Conservation (phyloP, 2,888 invertebrate species). For the Chymomyza amoena region DNA sequence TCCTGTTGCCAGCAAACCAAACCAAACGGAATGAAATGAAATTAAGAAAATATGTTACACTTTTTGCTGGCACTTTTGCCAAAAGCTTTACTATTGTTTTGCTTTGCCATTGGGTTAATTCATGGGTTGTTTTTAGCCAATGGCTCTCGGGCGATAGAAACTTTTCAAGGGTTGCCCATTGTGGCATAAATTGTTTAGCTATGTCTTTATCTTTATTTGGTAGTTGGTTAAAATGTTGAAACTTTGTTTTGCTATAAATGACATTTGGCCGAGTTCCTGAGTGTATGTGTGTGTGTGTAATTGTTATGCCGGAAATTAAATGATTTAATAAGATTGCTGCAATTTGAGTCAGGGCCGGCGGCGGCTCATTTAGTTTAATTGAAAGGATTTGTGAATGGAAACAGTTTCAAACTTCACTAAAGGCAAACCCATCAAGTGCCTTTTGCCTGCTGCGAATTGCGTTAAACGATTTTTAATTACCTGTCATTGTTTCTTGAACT, state of each 20-base stretch:
- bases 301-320: constrained; percentile 65
- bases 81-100: constrained; percentile 17
- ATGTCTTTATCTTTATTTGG: constrained; percentile 48
- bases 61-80: constrained; percentile 21
- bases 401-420: not conserved
- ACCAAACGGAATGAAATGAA: constrained; percentile 52
- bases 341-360: constrained; percentile 38
- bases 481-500: constrained; percentile 43
- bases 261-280: constrained; percentile 1
- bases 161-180: constrained; percentile 28
- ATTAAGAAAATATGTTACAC: constrained; percentile 70
- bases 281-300: constrained; percentile 18
- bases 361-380: constrained; percentile 56
- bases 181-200: constrained; percentile 43
- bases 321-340: constrained; percentile 70
- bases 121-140: constrained; percentile 3
- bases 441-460: constrained; percentile 17
- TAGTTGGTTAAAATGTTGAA: constrained; percentile 27
- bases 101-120: constrained; percentile 13
- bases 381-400: constrained; percentile 44
- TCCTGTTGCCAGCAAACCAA: not conserved
- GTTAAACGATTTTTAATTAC: constrained; percentile 69
- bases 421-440: not conserved
- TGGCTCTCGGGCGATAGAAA: constrained; percentile 17
- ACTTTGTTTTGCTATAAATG: not conserved